Evolutionary conservation across 2,113 vertebrate species (phyloP).

Genomic region (Bufo gargarizans): DNA sequence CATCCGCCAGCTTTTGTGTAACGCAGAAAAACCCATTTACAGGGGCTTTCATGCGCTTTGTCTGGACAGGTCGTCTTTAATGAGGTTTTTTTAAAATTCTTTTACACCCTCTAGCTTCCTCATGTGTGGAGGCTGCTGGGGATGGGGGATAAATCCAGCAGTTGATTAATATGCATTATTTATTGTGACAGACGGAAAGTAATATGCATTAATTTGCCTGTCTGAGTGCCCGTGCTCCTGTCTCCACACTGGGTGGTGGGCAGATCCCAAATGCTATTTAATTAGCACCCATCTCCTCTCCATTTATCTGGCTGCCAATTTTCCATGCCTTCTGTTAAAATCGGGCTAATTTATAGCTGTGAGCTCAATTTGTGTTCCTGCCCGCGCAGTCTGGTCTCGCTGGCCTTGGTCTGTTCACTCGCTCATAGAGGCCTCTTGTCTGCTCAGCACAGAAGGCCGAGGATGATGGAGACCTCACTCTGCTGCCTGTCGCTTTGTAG

Average conservation of each 20-base stretch:
- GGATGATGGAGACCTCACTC: not conserved
- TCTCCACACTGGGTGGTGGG: not conserved
- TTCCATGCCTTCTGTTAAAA: constrained; percentile 14
- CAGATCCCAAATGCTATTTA: constrained; percentile 26
- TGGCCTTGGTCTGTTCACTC: not conserved
- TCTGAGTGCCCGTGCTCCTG: constrained; percentile 8
- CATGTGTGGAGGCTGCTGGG: not conserved
- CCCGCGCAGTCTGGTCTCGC: not conserved
- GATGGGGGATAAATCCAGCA: not conserved
- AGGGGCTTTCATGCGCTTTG: not conserved
- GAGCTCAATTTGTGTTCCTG: not conserved
- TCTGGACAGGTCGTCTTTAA: not conserved
- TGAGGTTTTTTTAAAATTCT: not conserved
- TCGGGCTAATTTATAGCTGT: constrained; percentile 14
- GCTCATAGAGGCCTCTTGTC: constrained; percentile 13
- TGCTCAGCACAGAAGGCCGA: not conserved
- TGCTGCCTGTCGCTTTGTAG: not conserved
- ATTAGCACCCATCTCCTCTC: constrained; percentile 19
- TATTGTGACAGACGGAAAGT: constrained; percentile 24
- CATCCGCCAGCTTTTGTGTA: not conserved
- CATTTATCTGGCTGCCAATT: constrained; percentile 27
- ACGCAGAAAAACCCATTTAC: not conserved
- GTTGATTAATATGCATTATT: constrained; percentile 26
- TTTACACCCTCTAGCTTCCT: not conserved
- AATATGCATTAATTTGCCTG: constrained; percentile 35